Conservation (phyloP, 1,140 invertebrate species). For the Macrobrachium rosenbergii region DNA sequence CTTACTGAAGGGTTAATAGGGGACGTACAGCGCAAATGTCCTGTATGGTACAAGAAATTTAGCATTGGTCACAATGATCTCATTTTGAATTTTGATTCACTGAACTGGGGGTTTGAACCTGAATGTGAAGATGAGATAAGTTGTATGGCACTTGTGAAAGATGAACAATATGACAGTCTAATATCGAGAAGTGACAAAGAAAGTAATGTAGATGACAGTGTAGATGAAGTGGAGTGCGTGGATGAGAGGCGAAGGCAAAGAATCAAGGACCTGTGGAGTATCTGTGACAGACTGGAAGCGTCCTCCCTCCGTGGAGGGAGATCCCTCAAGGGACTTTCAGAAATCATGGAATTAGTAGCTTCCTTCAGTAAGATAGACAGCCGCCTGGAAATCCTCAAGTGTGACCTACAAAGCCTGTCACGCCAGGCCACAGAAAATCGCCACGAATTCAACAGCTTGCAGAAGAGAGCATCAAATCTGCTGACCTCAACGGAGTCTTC, state of each 20-base stretch:
- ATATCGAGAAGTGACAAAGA: too few relatives aligned
- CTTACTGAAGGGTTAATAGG: too few relatives aligned
- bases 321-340: background rate
- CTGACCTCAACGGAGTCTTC: background rate
- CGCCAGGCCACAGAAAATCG: background rate
- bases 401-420: conserved; percentile 1
- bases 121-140: too few relatives aligned
- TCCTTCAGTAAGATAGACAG: background rate
- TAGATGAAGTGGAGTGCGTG: background rate
- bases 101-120: too few relatives aligned
- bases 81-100: too few relatives aligned
- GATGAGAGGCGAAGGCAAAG: background rate
- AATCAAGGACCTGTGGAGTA: background rate
- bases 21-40: too few relatives aligned
- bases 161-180: background rate
- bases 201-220: background rate
- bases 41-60: too few relatives aligned
- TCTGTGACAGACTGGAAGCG: background rate
- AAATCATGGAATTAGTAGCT: background rate
- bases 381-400: background rate
- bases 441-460: background rate
- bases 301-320: background rate
- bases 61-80: too few relatives aligned
- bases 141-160: background rate
- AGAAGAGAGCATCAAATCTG: background rate